These are phyloP conservation scores for Podarcis muralis DNA, from an alignment of 2,113 vertebrate species.

Conservation along the genomic window DNA sequence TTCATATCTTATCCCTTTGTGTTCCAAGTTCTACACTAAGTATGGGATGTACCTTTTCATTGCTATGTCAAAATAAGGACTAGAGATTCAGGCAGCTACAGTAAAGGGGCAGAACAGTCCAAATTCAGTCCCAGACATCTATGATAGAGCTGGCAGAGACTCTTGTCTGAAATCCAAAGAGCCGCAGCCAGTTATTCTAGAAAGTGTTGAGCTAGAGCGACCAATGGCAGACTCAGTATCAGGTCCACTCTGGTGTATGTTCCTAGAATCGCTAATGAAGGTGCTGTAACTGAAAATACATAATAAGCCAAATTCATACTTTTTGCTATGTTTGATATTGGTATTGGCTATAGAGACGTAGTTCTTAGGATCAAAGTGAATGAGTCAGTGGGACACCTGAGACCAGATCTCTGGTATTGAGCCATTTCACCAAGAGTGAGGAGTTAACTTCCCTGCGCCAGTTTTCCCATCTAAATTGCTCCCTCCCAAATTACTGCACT, in stretches of 20 bases:
- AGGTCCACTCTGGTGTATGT: no score
- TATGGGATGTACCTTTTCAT: no score
- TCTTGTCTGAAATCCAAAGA: no score
- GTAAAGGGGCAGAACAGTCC: no score
- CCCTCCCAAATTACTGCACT: background rate
- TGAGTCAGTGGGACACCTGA: background rate
- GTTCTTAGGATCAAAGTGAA: background rate
- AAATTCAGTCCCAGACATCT: no score
- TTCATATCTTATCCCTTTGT: constrained; percentile 13
- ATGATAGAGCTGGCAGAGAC: no score
- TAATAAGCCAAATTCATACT: background rate
- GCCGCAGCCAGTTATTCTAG: no score
- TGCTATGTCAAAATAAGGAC: no score
- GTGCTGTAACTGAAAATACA: background rate
- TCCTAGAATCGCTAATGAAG: background rate
- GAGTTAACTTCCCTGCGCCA: background rate
- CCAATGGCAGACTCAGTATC: no score
- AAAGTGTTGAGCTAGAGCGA: no score
- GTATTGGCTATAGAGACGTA: background rate
- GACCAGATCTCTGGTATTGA: background rate
- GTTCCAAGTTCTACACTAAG: background rate
- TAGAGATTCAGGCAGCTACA: no score
- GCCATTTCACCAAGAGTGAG: background rate
- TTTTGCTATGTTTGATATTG: background rate
- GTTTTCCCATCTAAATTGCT: background rate